These are phyloP conservation scores for Microtus montanus DNA, from an alignment of 2,113 vertebrate genomes.

Conservation along the genomic window DNA sequence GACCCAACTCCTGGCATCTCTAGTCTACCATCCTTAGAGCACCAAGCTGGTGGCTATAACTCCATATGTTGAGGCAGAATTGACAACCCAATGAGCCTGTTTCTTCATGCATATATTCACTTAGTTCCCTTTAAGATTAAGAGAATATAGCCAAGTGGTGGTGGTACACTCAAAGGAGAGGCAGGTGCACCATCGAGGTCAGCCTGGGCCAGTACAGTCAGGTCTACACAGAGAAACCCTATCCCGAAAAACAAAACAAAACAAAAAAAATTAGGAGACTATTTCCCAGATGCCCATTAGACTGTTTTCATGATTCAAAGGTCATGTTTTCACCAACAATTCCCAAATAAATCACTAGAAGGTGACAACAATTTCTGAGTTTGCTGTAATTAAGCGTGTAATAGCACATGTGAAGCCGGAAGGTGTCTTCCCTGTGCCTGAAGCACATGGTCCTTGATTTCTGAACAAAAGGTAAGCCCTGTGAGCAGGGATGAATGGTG, in stretches of 20 bases:
- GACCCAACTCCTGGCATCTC: not conserved
- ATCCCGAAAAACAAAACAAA: not conserved
- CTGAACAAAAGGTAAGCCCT: conserved; percentile 28
- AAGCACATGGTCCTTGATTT: conserved; percentile 31
- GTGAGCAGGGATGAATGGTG: not conserved
- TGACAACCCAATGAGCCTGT: not conserved
- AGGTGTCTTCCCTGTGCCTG: not conserved
- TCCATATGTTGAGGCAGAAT: not conserved
- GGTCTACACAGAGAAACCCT: not conserved
- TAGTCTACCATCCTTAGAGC: not conserved
- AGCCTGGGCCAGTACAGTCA: not conserved
- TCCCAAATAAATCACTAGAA: conserved; percentile 42
- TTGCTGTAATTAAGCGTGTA: not conserved
- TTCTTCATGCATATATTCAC: not conserved
- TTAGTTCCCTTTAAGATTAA: not conserved
- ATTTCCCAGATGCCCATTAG: conserved; percentile 1
- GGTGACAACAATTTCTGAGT: not conserved
- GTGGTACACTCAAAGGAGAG: not conserved
- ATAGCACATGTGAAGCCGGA: not conserved
- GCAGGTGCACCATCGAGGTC: not conserved
- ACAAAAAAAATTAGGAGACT: not conserved
- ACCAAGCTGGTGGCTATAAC: not conserved
- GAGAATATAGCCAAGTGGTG: not conserved
- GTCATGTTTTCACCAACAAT: conserved; percentile 5
- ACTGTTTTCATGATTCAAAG: conserved; percentile 9